Percentiles rank a stretch among this genome's conserved stretches.
Conservation (phyloP, 2,888 invertebrate genomes). For the Carabus problematicus region DNA sequence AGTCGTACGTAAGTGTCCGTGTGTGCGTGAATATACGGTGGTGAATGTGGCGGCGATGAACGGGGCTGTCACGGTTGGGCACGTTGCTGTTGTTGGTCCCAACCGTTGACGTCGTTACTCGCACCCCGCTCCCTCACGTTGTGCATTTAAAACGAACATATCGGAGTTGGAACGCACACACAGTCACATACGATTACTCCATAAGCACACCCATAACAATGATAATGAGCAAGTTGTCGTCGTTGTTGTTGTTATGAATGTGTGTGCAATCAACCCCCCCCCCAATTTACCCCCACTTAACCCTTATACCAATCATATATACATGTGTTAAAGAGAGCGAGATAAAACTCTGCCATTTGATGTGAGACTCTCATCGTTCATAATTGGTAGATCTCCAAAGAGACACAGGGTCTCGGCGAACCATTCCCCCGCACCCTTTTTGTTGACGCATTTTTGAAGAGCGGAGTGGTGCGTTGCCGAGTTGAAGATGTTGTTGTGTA, state of each 20-base stretch:
- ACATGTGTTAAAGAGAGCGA: too few species aligned
- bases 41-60: background rate
- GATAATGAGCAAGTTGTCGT: too few species aligned
- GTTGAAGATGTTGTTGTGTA: constrained; percentile 52
- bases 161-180: background rate
- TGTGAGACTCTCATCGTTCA: constrained; percentile 4
- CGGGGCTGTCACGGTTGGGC: constrained; percentile 23
- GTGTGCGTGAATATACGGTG: background rate
- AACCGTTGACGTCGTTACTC: background rate
- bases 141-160: background rate
- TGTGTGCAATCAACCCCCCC: background rate
- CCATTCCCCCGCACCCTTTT: constrained; percentile 58
- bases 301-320: background rate
- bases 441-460: constrained; percentile 60
- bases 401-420: constrained; percentile 52
- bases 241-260: too few species aligned
- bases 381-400: constrained; percentile 21
- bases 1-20: background rate
- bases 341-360: too few species aligned
- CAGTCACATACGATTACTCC: background rate
- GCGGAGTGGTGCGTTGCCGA: constrained; percentile 57
- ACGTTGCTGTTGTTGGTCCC: constrained; percentile 27
- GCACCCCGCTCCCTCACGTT: too few species aligned
- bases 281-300: background rate
- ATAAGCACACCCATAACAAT: too few species aligned